Evolutionary conservation across 2,113 vertebrate species (phyloP).

Genomic region (Glaucomys volans): DNA sequence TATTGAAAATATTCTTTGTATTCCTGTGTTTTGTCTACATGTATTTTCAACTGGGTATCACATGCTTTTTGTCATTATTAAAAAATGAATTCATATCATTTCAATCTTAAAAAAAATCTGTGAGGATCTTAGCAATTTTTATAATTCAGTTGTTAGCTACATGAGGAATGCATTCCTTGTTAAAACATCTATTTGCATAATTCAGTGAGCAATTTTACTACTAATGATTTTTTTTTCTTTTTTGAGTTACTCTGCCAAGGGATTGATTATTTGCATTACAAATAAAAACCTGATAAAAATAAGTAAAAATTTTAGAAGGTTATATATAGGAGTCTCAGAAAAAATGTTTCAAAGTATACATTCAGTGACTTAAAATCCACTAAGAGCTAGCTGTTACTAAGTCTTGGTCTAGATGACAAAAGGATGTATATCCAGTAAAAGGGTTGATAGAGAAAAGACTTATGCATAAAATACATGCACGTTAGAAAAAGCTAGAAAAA

Average conservation of each 20-base stretch:
- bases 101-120: not conserved
- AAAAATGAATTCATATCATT: slow-evolving; percentile 26
- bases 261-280: slow-evolving; percentile 14
- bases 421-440: not conserved
- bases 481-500: not conserved
- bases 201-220: not conserved
- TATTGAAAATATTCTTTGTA: not conserved
- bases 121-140: not conserved
- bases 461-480: not conserved
- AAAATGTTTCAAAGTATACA: not conserved
- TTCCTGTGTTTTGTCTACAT: not conserved
- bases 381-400: not conserved
- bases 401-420: not conserved
- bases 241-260: not conserved
- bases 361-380: slow-evolving; percentile 24
- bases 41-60: not conserved
- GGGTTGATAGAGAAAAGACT: not conserved
- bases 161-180: not conserved
- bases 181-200: slow-evolving; percentile 16
- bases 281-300: slow-evolving; percentile 37
- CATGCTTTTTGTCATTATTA: slow-evolving; percentile 1
- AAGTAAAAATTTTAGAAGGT: not conserved
- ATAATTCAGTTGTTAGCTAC: not conserved
- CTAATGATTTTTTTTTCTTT: not conserved
- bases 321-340: not conserved